Conservation (phyloP, 1,140 invertebrate genomes). For the Medauroidea extradentata region DNA sequence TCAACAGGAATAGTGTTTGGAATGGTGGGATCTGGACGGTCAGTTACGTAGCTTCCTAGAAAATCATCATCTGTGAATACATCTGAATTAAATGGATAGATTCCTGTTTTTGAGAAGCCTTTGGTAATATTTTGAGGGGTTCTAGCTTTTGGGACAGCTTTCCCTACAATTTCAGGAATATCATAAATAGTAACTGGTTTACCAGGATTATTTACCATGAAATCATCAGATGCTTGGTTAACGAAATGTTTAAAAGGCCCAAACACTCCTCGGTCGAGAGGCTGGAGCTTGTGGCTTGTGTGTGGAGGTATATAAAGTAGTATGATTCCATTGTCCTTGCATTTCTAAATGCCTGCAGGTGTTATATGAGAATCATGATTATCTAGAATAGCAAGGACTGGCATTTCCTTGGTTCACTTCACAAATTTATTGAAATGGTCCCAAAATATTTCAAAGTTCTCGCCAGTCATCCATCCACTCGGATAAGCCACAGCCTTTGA, state of each 20-base stretch:
- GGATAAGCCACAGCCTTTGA: slow-evolving; percentile 29
- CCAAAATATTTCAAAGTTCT: slow-evolving; percentile 32
- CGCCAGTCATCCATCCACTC: slow-evolving; percentile 39
- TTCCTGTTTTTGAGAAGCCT: slow-evolving; percentile 31
- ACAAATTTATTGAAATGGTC: slow-evolving; percentile 39
- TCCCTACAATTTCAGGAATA: slow-evolving; percentile 24
- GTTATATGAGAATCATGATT: too few relatives aligned
- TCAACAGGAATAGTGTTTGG: too few relatives aligned
- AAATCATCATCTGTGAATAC: slow-evolving; percentile 39
- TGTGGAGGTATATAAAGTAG: too few relatives aligned
- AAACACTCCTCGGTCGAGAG: slow-evolving; percentile 21
- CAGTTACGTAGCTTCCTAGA: slow-evolving; percentile 33
- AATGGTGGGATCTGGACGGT: too few relatives aligned
- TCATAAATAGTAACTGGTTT: slow-evolving; percentile 32
- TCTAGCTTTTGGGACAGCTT: too few relatives aligned
- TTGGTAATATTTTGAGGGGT: slow-evolving; percentile 25
- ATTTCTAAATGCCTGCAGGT: too few relatives aligned
- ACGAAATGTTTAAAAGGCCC: slow-evolving; percentile 38
- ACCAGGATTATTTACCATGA: slow-evolving; percentile 29
- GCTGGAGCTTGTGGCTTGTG: neutral
- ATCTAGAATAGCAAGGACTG: slow-evolving; percentile 22
- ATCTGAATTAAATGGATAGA: slow-evolving; percentile 34
- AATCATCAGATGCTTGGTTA: too few relatives aligned
- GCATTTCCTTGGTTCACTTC: slow-evolving; percentile 8
- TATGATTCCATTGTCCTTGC: too few relatives aligned